Evolutionary conservation across 2,888 invertebrate species (phyloP).

Genomic region (Cephonodes hylas): DNA sequence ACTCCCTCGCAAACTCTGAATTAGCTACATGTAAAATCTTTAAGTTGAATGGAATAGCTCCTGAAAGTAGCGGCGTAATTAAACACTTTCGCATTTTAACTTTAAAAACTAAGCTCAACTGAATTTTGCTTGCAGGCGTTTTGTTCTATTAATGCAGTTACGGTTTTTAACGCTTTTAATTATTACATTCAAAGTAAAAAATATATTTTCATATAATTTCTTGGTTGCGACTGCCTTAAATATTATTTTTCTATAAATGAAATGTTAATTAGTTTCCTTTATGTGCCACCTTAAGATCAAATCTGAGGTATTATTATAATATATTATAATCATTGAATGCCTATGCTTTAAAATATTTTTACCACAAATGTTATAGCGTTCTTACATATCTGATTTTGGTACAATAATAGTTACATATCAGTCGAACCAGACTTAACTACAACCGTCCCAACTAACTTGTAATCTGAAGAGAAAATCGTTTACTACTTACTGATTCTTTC

Average conservation of each 20-base stretch:
- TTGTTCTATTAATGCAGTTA: not conserved
- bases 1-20: constrained; percentile 47
- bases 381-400: not conserved
- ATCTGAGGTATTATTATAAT: too few relatives aligned
- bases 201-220: not conserved
- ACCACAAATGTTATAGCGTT: too few relatives aligned
- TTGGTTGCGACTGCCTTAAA: not conserved
- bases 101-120: not conserved
- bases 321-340: not conserved
- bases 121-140: not conserved
- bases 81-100: not conserved
- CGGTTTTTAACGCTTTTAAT: not conserved
- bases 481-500: too few relatives aligned
- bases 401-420: not conserved
- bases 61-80: not conserved
- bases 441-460: too few relatives aligned
- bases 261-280: not conserved
- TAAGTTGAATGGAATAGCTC: constrained; percentile 17
- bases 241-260: not conserved
- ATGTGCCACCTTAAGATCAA: not conserved
- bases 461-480: too few relatives aligned
- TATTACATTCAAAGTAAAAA: not conserved
- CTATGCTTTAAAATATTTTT: too few relatives aligned
- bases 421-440: too few relatives aligned
- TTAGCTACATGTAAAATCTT: constrained; percentile 43